Evolutionary conservation across 2,113 vertebrate species (phyloP), one percentile per base, ranked within the genome.

Genomic region (Macroglossus sobrinus): DNA sequence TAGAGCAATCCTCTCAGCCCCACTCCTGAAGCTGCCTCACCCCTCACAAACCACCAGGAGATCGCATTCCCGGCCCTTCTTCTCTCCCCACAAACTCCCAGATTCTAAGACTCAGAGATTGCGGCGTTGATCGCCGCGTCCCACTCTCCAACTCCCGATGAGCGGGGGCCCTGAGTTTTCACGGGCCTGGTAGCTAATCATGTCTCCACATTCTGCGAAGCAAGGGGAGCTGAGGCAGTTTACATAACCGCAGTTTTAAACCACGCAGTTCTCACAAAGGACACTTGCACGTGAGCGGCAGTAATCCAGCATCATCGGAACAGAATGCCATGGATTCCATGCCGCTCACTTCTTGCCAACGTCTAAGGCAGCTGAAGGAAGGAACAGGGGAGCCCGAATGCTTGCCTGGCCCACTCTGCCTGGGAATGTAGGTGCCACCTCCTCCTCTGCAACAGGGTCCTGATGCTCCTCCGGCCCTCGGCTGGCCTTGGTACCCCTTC

Each of bases 331-430:
- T 7, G 66, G 33, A 6, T 68, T 43, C 33, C n/a, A 1, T 57
- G 30, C 50, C 50, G 21, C 43, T 35, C 16, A 12, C 50, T 74
- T 78, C 61, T 35, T 22, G 8, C 3, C 24, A 43, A 13, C 59
- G 38, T 4, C 76, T 7, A 30, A 87, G 43, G 38, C 30, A 50
- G 72, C 68, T 24, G 43, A 50, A 22, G 45, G 21, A 28, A 12
- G 57, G 19, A 7, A 18, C 16, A 19, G 63, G 64, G 40, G 28
- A 14, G 4, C 28, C 55, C 0, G 0, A 15, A 21, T 5, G 55
- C 84, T 47, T n/a, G 86, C 8, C 55, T 53, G 50, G 35, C 7
- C 10, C 28, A 7, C 38, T 84, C 47, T 38, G 19, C 57, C 57
- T 40, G 40, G 69, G 22, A 43, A n/a, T 12, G 35, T 55, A 10